phyloP scores from a whole-genome alignment of 2,888 invertebrate species.

The Vanessa cardui region DNA sequence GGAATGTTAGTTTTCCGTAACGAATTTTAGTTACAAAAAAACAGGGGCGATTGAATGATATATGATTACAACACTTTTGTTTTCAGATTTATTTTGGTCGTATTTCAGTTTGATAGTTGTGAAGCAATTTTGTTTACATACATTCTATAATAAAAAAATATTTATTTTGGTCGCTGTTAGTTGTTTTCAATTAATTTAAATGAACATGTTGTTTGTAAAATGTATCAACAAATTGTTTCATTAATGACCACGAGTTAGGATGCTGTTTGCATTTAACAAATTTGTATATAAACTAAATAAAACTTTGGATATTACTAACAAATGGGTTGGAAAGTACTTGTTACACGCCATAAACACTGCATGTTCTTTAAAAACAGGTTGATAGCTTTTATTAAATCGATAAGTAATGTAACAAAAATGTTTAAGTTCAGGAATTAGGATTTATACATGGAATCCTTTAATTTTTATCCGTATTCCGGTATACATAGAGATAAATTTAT shows the following conservation, averaged over 20 bases:
- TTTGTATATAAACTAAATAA: background rate
- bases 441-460: no score
- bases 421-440: no score
- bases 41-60: constrained; percentile 4
- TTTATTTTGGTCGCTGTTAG: background rate
- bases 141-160: background rate
- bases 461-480: no score
- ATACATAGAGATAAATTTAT: no score
- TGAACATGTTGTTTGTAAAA: background rate
- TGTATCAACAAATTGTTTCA: constrained; percentile 1
- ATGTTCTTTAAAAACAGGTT: no score
- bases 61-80: background rate
- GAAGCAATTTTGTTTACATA: background rate
- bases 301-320: background rate
- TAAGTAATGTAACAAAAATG: no score
- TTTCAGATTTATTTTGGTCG: constrained; percentile 2
- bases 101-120: constrained; percentile 1
- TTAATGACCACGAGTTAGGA: background rate
- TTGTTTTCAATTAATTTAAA: background rate
- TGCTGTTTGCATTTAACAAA: background rate
- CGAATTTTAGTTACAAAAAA: constrained; percentile 7
- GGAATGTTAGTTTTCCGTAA: constrained; percentile 10
- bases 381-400: no score
- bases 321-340: background rate
- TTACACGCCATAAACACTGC: background rate